Evolutionary conservation across 64 coral and sea anemone species (phyloP).

Genomic region (Pocillopora damicornis): DNA sequence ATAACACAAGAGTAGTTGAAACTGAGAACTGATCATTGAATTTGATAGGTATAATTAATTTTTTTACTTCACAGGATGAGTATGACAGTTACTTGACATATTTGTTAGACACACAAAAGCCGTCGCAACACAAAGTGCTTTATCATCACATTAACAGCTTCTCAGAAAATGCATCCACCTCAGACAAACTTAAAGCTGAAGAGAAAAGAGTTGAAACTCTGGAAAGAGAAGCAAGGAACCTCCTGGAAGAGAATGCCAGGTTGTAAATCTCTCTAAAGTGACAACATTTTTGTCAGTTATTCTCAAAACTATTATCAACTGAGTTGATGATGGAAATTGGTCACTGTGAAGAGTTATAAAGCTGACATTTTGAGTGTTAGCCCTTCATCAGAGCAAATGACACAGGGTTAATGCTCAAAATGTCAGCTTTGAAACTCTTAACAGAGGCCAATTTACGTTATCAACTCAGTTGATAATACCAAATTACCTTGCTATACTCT

Average conservation of each 20-base stretch:
- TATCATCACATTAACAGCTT: slow-evolving; percentile 76
- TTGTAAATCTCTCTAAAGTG: neutral
- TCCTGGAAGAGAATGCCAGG: slow-evolving; percentile 91
- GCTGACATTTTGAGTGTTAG: too few relatives aligned
- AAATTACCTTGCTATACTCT: too few relatives aligned
- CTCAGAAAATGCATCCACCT: slow-evolving; percentile 55
- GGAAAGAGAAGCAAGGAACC: slow-evolving; percentile 66
- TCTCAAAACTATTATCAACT: neutral
- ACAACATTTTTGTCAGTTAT: neutral
- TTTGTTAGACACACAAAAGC: slow-evolving; percentile 79
- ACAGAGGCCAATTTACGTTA: too few relatives aligned
- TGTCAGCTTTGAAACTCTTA: too few relatives aligned
- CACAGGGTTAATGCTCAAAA: too few relatives aligned
- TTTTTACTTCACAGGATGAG: slow-evolving; percentile 66
- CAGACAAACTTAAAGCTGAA: slow-evolving; percentile 67
- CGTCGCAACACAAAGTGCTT: slow-evolving; percentile 61
- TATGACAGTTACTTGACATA: slow-evolving; percentile 92
- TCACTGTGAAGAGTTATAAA: too few relatives aligned
- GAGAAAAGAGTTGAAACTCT: slow-evolving; percentile 70
- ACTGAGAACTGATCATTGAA: neutral
- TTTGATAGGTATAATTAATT: neutral
- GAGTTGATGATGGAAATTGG: neutral
- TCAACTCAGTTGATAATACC: too few relatives aligned
- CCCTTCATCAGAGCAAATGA: too few relatives aligned
- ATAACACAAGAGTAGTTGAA: neutral